phyloP scores from a whole-genome alignment of 2,888 invertebrate species.

The Epinotia nisella region DNA sequence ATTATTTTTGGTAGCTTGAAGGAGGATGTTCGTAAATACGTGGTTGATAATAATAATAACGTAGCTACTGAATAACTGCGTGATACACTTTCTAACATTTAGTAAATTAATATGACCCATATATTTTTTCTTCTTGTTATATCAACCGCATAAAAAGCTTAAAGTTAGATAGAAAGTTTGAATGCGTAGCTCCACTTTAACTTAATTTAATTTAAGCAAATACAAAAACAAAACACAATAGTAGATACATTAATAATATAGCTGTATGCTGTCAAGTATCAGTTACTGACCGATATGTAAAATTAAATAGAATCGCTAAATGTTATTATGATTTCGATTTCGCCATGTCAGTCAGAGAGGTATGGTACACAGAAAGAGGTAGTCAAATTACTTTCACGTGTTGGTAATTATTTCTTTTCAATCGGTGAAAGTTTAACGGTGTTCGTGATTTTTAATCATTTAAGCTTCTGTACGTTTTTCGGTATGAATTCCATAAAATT shows the following conservation, averaged over 20 bases:
- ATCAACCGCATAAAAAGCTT: too few relatives aligned
- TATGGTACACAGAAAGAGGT: conserved; percentile 36
- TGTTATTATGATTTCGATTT: conserved; percentile 26
- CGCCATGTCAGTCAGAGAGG: conserved; percentile 24
- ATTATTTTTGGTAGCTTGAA: too few relatives aligned
- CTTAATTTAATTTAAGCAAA: neutral
- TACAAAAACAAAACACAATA: neutral
- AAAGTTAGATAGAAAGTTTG: too few relatives aligned
- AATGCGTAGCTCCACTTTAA: too few relatives aligned
- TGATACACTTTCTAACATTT: too few relatives aligned
- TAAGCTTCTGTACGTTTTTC: conserved; percentile 17
- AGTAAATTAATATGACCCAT: too few relatives aligned
- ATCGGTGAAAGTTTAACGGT: conserved; percentile 44
- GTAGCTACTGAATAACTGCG: too few relatives aligned
- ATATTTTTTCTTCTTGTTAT: too few relatives aligned
- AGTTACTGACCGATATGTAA: conserved; percentile 21
- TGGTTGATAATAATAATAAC: too few relatives aligned
- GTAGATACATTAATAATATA: conserved; percentile 1
- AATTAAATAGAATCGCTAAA: conserved; percentile 24
- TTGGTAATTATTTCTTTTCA: conserved; percentile 45
- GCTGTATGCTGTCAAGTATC: conserved; percentile 6
- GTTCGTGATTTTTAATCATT: conserved; percentile 33
- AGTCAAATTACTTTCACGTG: conserved; percentile 44
- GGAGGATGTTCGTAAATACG: too few relatives aligned
- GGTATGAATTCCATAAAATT: neutral